phyloP scores from a whole-genome alignment of 2,888 invertebrate genomes.

The Eutolmus rufibarbis region DNA sequence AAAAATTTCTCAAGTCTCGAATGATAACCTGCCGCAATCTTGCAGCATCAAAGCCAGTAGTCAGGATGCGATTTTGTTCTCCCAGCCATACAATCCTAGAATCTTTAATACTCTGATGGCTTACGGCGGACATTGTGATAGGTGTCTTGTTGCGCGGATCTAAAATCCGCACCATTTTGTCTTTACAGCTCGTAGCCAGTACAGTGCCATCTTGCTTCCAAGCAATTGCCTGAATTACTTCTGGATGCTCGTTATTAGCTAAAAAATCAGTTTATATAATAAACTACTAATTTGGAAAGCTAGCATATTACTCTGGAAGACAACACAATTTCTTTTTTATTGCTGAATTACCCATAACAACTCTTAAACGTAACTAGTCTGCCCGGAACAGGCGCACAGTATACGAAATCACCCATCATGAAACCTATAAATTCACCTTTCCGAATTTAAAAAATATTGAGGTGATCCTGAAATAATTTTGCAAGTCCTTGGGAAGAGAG shows the following conservation, averaged over 20 bases:
- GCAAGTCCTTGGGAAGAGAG: too few species aligned
- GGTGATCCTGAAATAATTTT: too few species aligned
- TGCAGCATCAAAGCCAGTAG: conserved; percentile 89
- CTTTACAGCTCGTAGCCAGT: conserved; percentile 89
- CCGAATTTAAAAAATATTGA: too few species aligned
- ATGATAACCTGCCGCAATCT: conserved; percentile 88
- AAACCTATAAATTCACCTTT: too few species aligned
- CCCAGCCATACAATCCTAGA: conserved; percentile 92
- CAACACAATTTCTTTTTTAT: background rate
- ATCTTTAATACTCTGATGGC: conserved; percentile 91
- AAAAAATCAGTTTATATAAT: conserved; percentile 9
- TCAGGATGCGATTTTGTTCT: conserved; percentile 80
- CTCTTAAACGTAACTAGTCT: background rate
- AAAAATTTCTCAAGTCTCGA: conserved; percentile 84
- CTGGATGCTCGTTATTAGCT: conserved; percentile 79
- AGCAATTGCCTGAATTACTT: conserved; percentile 86
- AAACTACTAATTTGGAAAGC: background rate
- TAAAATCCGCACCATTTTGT: conserved; percentile 84
- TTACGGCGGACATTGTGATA: conserved; percentile 71
- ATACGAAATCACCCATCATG: too few species aligned
- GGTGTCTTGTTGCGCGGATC: conserved; percentile 76
- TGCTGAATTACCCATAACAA: background rate
- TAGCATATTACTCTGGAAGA: too few species aligned
- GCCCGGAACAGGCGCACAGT: too few species aligned
- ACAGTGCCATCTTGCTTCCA: conserved; percentile 86